Percentiles rank a stretch among this genome's conserved stretches.
phyloP scores from a whole-genome alignment of 2,888 invertebrate species.

The Girardia tigrina region DNA sequence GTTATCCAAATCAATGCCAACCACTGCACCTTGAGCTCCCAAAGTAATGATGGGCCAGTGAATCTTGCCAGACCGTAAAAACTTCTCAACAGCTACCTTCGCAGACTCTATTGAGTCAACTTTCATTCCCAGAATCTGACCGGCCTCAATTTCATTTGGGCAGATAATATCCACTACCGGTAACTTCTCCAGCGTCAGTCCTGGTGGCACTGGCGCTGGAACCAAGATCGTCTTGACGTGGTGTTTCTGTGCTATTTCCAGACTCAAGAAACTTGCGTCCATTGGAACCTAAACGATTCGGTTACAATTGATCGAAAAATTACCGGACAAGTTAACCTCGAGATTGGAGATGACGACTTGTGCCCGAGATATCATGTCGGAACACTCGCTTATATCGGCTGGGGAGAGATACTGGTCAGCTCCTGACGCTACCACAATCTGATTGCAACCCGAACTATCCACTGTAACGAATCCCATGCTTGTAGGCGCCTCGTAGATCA shows the following conservation, averaged over 20 bases:
- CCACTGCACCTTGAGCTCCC: neutral
- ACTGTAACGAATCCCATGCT: neutral
- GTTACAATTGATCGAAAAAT: neutral
- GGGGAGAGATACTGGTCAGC: neutral
- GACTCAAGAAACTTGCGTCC: neutral
- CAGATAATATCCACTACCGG: neutral
- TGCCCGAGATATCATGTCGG: neutral
- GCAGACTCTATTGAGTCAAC: neutral
- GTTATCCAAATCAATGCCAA: neutral
- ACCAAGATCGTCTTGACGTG: neutral
- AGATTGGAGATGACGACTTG: neutral
- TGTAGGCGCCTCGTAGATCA: neutral
- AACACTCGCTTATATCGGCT: neutral
- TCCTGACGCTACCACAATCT: neutral
- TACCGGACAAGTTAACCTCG: neutral
- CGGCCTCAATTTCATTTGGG: slow-evolving; percentile 8
- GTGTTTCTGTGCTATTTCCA: neutral
- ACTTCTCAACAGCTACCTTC: neutral
- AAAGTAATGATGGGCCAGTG: neutral
- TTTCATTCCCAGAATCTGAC: neutral
- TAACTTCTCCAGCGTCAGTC: neutral
- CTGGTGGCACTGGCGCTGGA: neutral
- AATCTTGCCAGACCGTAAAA: neutral
- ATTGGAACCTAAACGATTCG: neutral
- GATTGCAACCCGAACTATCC: neutral